These are phyloP conservation scores for Euplexia lucipara DNA, from an alignment of 2,888 invertebrate species.

Conservation along the genomic window DNA sequence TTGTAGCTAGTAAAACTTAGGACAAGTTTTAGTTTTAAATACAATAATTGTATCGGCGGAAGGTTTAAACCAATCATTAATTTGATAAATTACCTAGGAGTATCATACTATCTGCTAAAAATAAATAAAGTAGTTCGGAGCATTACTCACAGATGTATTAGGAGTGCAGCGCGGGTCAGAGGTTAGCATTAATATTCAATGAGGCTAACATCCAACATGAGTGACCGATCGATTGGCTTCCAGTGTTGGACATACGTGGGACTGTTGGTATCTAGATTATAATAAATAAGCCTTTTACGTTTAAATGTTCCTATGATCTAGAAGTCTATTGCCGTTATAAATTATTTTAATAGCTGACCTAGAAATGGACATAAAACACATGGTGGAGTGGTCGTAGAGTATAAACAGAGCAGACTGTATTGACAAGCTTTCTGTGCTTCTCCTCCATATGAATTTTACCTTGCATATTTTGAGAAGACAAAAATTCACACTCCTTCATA, in stretches of 20 bases:
- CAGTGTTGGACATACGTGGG: conserved; percentile 62
- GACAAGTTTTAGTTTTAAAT: no score
- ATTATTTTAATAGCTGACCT: conserved; percentile 19
- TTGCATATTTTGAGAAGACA: no score
- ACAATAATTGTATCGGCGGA: neutral
- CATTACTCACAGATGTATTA: conserved; percentile 56
- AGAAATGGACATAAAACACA: neutral
- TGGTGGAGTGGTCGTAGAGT: neutral
- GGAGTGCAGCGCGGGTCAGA: conserved; percentile 53
- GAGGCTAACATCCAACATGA: conserved; percentile 63
- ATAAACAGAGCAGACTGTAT: neutral
- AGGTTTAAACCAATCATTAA: conserved; percentile 39
- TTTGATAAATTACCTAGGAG: conserved; percentile 43
- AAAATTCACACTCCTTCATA: no score
- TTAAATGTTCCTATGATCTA: conserved; percentile 8
- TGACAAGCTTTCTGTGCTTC: no score
- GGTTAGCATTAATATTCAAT: conserved; percentile 70
- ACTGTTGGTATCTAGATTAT: conserved; percentile 14
- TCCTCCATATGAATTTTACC: no score
- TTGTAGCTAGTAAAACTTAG: conserved; percentile 8
- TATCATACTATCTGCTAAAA: conserved; percentile 47
- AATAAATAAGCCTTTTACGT: conserved; percentile 9
- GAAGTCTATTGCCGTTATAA: neutral
- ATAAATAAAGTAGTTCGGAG: conserved; percentile 53
- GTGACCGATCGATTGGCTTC: conserved; percentile 69